phyloP scores from a whole-genome alignment of 1,140 invertebrate genomes.

The Hypsibius dujardini region DNA sequence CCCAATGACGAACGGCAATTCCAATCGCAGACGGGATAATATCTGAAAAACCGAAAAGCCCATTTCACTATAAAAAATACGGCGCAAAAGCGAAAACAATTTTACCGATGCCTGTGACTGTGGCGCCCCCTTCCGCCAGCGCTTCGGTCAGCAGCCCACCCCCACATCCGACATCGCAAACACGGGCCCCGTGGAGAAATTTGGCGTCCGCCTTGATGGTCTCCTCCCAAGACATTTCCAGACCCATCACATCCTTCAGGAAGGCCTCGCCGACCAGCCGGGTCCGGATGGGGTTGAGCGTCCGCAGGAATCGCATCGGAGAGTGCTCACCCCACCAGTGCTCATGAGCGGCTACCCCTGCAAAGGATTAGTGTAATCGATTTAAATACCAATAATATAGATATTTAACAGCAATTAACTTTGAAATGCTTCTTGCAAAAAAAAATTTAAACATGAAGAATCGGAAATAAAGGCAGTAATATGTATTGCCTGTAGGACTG shows the following conservation, averaged over 20 bases:
- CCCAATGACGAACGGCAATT: background rate
- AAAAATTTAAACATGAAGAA: too few species aligned
- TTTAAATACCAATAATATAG: too few species aligned
- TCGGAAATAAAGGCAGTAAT: too few species aligned
- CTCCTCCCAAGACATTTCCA: background rate
- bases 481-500: too few species aligned
- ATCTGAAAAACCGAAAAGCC: background rate
- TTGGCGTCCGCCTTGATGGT: background rate
- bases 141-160: constrained; percentile 6
- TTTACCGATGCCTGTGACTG: background rate
- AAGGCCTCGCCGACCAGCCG: background rate
- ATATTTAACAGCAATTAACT: too few species aligned
- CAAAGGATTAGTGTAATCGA: too few species aligned
- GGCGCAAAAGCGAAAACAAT: background rate
- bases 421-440: too few species aligned
- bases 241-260: background rate
- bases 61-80: background rate
- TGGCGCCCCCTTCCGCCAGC: background rate
- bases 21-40: background rate
- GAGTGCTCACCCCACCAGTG: background rate
- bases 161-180: constrained; percentile 9
- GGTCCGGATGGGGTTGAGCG: background rate
- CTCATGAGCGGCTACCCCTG: background rate
- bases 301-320: background rate
- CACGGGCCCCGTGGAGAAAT: background rate